phyloP scores from a whole-genome alignment of 64 coral and sea anemone genomes.

The Catalaphyllia jardinei region DNA sequence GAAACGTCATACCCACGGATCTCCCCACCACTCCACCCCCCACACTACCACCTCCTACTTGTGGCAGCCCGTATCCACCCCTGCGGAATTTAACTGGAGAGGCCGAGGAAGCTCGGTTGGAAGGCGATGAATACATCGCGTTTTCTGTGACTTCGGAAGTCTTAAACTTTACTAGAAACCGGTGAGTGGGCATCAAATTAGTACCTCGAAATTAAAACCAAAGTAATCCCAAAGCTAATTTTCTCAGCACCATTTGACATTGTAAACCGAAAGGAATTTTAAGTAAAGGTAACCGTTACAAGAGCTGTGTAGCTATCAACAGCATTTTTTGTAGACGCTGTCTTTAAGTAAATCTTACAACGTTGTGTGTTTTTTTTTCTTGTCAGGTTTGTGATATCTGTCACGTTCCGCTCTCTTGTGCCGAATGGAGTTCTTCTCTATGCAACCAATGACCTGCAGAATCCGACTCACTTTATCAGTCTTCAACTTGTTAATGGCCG shows the following conservation, averaged over 20 bases:
- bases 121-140: constrained; percentile 52
- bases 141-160: constrained; percentile 48
- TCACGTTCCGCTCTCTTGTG: constrained; percentile 85
- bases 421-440: constrained; percentile 89
- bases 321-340: neutral
- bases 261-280: too few species aligned
- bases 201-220: too few species aligned
- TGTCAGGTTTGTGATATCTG: constrained; percentile 74
- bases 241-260: too few species aligned
- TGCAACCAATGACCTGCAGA: constrained; percentile 43
- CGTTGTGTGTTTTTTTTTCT: neutral
- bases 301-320: too few species aligned
- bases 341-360: neutral
- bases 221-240: too few species aligned
- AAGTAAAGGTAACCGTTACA: too few species aligned
- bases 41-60: constrained; percentile 81
- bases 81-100: constrained; percentile 28
- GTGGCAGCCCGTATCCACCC: constrained; percentile 62
- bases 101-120: constrained; percentile 40
- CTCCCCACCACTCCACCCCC: constrained; percentile 88
- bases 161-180: constrained; percentile 53
- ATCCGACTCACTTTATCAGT: constrained; percentile 72
- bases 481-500: constrained; percentile 84
- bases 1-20: constrained; percentile 48
- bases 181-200: constrained; percentile 17